A percentile compares a stretch with the other conserved stretches of the same genome.
Conservation (phyloP, 2,113 vertebrate species). For the Aythya baeri region DNA sequence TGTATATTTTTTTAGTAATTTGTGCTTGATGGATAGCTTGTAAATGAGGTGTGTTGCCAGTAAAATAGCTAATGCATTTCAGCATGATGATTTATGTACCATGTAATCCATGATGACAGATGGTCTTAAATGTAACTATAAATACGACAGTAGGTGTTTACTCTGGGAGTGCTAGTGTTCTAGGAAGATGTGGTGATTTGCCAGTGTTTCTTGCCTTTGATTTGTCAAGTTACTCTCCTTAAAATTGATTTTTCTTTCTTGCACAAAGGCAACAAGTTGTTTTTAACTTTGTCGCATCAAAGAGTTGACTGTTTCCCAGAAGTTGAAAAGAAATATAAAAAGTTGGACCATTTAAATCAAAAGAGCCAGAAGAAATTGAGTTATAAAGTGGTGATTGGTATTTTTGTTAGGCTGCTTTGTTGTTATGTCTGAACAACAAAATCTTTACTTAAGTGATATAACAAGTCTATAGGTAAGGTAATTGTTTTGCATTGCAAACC, state of each 20-base stretch:
- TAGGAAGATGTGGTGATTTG: neutral
- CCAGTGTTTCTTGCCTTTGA: neutral
- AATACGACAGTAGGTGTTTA: conserved; percentile 64
- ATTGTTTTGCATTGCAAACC: neutral
- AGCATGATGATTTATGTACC: conserved; percentile 61
- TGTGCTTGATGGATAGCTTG: conserved; percentile 37
- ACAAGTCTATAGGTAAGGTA: neutral
- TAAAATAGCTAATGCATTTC: conserved; percentile 61
- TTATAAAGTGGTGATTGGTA: neutral
- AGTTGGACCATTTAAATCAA: neutral
- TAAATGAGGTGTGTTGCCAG: conserved; percentile 50
- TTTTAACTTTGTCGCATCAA: neutral
- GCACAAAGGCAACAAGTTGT: neutral
- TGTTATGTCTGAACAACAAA: neutral
- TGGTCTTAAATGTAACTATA: conserved; percentile 52
- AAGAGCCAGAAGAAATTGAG: neutral
- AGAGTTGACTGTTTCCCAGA: neutral
- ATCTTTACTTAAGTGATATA: neutral
- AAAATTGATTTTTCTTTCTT: neutral
- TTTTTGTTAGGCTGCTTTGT: neutral
- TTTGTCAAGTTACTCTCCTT: neutral
- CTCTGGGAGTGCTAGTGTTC: conserved; percentile 8
- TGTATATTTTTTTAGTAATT: neutral
- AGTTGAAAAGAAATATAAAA: neutral
- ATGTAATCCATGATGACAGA: conserved; percentile 57